phyloP scores from a whole-genome alignment of 2,888 invertebrate species.

The Ormyrus labotus region DNA sequence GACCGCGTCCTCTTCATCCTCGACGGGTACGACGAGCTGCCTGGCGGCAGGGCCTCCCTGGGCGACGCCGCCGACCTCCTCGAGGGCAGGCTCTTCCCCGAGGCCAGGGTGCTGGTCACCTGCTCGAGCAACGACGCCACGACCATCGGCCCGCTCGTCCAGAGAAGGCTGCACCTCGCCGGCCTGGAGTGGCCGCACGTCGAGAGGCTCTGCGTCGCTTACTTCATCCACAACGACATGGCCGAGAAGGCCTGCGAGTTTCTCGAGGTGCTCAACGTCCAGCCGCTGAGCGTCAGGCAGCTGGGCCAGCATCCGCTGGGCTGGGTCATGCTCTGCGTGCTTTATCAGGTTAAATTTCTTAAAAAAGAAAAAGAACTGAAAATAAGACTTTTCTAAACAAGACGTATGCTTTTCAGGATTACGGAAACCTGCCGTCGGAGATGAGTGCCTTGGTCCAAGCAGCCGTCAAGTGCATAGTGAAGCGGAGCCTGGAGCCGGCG shows the following conservation, averaged over 20 bases:
- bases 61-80: slow-evolving; percentile 77
- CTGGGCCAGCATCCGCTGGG: slow-evolving; percentile 78
- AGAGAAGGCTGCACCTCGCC: slow-evolving; percentile 76
- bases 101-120: slow-evolving; percentile 77
- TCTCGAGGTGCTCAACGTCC: slow-evolving; percentile 74
- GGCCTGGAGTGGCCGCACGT: slow-evolving; percentile 77
- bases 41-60: slow-evolving; percentile 73
- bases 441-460: slow-evolving; percentile 72
- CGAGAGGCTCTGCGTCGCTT: slow-evolving; percentile 76
- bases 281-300: slow-evolving; percentile 71
- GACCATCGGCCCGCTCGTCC: slow-evolving; percentile 75
- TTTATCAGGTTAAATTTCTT: slow-evolving; percentile 74
- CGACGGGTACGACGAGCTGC: slow-evolving; percentile 78
- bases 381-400: background rate
- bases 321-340: slow-evolving; percentile 77
- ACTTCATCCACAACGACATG: slow-evolving; percentile 76
- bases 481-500: slow-evolving; percentile 72
- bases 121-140: slow-evolving; percentile 75
- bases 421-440: slow-evolving; percentile 71
- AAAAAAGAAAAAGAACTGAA: background rate
- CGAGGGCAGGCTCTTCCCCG: slow-evolving; percentile 78
- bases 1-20: slow-evolving; percentile 77
- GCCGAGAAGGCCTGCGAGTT: slow-evolving; percentile 73
- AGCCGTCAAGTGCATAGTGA: slow-evolving; percentile 76
- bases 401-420: slow-evolving; percentile 59